Percentiles rank a stretch among this genome's conserved stretches.
Evolutionary conservation across 2,797 vertebrate species (phyloP).

Genomic region (Clarias fuscus): DNA sequence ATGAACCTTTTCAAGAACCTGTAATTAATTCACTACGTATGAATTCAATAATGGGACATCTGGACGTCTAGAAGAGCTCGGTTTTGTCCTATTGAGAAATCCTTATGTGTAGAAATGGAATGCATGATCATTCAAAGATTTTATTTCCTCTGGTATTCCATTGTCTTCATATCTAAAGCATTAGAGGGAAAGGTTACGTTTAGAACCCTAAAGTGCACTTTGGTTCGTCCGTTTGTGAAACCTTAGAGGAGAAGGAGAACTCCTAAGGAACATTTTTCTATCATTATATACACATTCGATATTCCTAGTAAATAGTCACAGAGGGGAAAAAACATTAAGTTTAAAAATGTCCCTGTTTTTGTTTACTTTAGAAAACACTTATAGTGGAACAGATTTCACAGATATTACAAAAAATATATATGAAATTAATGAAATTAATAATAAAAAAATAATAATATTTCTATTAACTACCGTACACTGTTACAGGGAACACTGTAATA

Average conservation of each 20-base stretch:
- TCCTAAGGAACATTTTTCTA: background rate
- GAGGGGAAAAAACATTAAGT: too few species aligned
- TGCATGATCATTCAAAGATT: background rate
- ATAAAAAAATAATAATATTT: background rate
- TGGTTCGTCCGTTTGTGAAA: background rate
- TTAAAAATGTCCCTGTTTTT: too few species aligned
- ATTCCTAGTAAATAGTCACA: background rate
- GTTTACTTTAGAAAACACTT: too few species aligned
- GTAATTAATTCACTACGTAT: background rate
- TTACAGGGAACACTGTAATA: background rate
- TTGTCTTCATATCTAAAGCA: background rate
- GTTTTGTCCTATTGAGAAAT: background rate
- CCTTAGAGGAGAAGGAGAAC: background rate
- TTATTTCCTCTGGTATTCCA: background rate
- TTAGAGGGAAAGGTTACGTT: background rate
- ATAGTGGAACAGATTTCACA: background rate
- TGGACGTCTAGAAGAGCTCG: background rate
- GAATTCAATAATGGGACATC: background rate
- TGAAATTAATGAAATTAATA: too few species aligned
- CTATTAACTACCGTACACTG: background rate
- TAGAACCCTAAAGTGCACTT: background rate
- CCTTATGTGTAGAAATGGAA: background rate
- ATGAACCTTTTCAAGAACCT: background rate
- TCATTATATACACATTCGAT: background rate
- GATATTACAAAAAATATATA: background rate